Evolutionary conservation across 2,888 invertebrate genomes (phyloP).

Genomic region (Drosophila incognita): DNA sequence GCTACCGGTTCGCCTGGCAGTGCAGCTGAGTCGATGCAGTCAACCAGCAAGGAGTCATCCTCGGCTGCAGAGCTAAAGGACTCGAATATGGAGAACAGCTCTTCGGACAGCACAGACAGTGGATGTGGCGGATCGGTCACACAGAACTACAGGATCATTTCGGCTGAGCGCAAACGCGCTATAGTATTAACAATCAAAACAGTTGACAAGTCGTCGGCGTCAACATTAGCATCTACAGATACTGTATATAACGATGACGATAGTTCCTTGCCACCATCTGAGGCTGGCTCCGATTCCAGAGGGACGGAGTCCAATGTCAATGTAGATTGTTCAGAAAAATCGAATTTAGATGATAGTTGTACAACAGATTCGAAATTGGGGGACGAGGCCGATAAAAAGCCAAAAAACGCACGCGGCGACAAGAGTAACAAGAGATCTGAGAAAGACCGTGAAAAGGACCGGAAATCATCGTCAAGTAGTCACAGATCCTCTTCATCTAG

Average conservation of each 20-base stretch:
- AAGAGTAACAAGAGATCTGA: constrained; percentile 71
- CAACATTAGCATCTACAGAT: constrained; percentile 36
- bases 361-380: constrained; percentile 58
- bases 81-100: constrained; percentile 57
- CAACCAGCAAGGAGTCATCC: constrained; percentile 5
- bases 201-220: constrained; percentile 72
- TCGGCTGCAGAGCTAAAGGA: constrained; percentile 31
- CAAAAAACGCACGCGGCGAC: constrained; percentile 61
- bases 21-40: constrained; percentile 16
- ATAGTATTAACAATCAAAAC: constrained; percentile 86
- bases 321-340: constrained; percentile 65
- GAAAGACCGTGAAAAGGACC: constrained; percentile 83
- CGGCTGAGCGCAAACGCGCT: constrained; percentile 80
- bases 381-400: constrained; percentile 70
- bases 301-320: constrained; percentile 52
- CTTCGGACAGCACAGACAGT: constrained; percentile 83
- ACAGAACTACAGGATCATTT: constrained; percentile 73
- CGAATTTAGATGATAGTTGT: constrained; percentile 79
- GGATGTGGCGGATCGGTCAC: constrained; percentile 79
- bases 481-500: constrained; percentile 82
- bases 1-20: constrained; percentile 21
- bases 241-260: constrained; percentile 71
- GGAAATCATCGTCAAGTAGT: constrained; percentile 78
- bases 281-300: constrained; percentile 49
- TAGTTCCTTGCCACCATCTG: constrained; percentile 49